Base-by-base conservation (phyloP, 2,113 vertebrate genomes). In the Cariama cristata region DNA sequence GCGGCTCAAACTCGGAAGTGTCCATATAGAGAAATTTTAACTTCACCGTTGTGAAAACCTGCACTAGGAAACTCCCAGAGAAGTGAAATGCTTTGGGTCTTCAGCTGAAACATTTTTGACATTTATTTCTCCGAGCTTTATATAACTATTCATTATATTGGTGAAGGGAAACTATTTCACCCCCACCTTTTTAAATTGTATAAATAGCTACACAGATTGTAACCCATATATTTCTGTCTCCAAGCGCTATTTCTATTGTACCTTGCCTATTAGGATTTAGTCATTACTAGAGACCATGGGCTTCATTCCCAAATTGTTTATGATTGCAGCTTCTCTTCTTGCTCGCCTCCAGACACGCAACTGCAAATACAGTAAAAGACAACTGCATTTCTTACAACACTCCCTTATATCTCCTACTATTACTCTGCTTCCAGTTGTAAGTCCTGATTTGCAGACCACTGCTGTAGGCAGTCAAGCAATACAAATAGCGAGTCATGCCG, bases 351-450 rank as follows among this genome's bases (percentile, higher is more conserved):
- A 91, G 91, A 50, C 28, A 33, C 8, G 5, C 72, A 88, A 58
- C 63, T 47, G 33, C 86, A 95, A 83, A 69, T 32, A 74, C 24
- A 67, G 59, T 93, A 91, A 96, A 95, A 93, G 90, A 53, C 14
- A 53, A 28, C 50, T 66, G 32, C 50, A 17, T 91, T 93, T 93
- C 71, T 69, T 86, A 53, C 17, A 72, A 40, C 33, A 14, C 52
- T 62, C 52, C 26, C 56, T 94, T 82, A 58, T 45, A 91, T 53
- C 86, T 96, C 72, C 44, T 42, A 35, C 91, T 90, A 45, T 62
- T 2, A 0, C 35, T 68, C 75, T 58, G 33, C 75, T 95, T 88
- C 67, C 67, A n/a, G 58, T 32, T 83, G 82, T 88, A 96, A 88
- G 66, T 90, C 66, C 63, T 93, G 63, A 66, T 96, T 90, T 88